phyloP scores from a whole-genome alignment of 2,113 vertebrate genomes.

The Mellivora capensis region DNA sequence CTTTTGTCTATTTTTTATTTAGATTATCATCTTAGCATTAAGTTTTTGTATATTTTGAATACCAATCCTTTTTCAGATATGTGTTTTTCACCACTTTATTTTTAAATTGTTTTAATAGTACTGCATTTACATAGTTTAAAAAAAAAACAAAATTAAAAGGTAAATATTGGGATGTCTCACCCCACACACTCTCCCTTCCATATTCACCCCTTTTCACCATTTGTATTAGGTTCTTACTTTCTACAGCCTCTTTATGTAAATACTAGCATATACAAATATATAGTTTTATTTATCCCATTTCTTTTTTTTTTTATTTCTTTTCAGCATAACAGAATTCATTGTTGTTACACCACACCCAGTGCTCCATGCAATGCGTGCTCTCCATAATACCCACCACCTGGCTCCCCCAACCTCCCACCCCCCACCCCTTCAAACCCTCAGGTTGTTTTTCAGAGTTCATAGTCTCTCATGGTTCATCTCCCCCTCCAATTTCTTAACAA shows the following conservation, averaged over 20 bases:
- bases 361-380: no score
- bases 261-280: not conserved
- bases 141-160: constrained; percentile 14
- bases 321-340: no score
- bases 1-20: not conserved
- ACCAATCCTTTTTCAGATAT: not conserved
- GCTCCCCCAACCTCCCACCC: no score
- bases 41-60: not conserved
- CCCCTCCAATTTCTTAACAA: not conserved
- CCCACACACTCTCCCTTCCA: not conserved
- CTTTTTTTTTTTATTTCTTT: no score
- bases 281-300: not conserved
- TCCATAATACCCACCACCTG: no score
- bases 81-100: not conserved
- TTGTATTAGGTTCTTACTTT: not conserved
- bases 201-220: not conserved
- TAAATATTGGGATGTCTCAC: not conserved
- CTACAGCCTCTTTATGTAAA: not conserved
- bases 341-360: no score
- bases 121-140: not conserved
- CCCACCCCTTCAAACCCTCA: no score
- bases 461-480: no score
- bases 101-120: not conserved
- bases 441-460: no score
- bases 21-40: not conserved